Conservation (phyloP, 1,140 invertebrate genomes). For the Megalopta genalis region DNA sequence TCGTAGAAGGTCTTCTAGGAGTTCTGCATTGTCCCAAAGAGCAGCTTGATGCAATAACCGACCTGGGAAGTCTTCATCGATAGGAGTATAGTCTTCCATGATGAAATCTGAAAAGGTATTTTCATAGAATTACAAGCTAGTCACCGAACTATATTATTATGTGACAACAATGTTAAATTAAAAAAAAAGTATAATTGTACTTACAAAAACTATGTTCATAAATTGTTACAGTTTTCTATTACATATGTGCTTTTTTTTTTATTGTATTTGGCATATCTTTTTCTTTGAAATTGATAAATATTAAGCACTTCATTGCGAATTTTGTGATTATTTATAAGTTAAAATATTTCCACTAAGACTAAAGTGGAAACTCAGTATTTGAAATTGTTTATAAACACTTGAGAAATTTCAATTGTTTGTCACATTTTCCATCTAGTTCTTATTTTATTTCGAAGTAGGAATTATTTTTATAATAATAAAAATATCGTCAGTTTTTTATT, state of each 20-base stretch:
- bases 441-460: neutral
- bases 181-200: neutral
- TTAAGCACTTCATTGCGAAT: conserved; percentile 3
- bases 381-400: conserved; percentile 37
- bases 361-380: conserved; percentile 25
- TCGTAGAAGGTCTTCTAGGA: conserved; percentile 90
- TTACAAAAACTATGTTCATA: conserved; percentile 15
- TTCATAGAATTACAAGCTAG: neutral
- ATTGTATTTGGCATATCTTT: conserved; percentile 19
- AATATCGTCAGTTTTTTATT: neutral
- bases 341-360: conserved; percentile 3
- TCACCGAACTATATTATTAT: neutral
- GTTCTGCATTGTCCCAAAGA: conserved; percentile 94
- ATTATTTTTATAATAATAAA: conserved; percentile 1
- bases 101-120: conserved; percentile 21
- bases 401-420: conserved; percentile 13
- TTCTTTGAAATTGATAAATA: conserved; percentile 11
- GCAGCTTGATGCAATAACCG: conserved; percentile 91
- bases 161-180: neutral
- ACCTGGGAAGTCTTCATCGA: conserved; percentile 90
- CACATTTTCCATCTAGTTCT: conserved; percentile 2
- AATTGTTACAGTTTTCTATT: conserved; percentile 7
- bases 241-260: conserved; percentile 14
- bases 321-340: conserved; percentile 1
- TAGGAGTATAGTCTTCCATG: conserved; percentile 85